Base-by-base conservation (phyloP, 2,797 vertebrate genomes). In the Podarcis siculus region DNA sequence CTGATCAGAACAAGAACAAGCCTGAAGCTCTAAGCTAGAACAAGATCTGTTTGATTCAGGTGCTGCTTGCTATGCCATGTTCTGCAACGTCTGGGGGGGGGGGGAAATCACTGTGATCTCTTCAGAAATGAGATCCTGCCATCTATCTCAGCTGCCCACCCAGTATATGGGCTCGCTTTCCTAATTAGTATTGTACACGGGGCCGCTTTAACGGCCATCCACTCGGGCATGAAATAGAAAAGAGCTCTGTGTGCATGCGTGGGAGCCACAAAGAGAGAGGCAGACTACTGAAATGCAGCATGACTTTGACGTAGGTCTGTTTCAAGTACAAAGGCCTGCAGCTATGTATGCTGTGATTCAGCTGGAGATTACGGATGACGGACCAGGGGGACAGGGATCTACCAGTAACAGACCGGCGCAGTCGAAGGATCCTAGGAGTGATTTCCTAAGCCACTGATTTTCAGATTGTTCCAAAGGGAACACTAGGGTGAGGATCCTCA, bases 111-210 rank as follows among this genome's bases (percentile, higher is more conserved):
- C 61, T 19, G 64, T 64, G 73, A 81, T 86, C 61, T 81, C 27
- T 86, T 86, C 81, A 90, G 72, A 90, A 90, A 86, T 81, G 30
- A 90, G n/a, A 82, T 90, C 61, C 78, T 83, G 67, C 77, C 71
- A 49, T 90, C 66, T 90, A 71, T 82, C 35, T 76, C 45, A 61
- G 19, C 89, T 37, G 9, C 49, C 82, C 69, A 42, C 66, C 79
- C 80, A 35, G 67, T 37, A 2, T 89, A 66, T 55, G 61, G 72
- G 42, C 77, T 87, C 42, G 21, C 72, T 85, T 90, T 89, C 81
- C 81, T 82, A 84, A 92, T 88, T 82, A 86, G 82, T 1, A 0
- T 30, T 7, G 61, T 58, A 77, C 61, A 64, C 7, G 32, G 35
- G 25, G 27, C 61, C 2, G 30, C 35, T 76, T 81, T 67, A 89